Evolutionary conservation across 2,797 vertebrate genomes (phyloP).

Genomic region (Sebastiscus albofasciatus): DNA sequence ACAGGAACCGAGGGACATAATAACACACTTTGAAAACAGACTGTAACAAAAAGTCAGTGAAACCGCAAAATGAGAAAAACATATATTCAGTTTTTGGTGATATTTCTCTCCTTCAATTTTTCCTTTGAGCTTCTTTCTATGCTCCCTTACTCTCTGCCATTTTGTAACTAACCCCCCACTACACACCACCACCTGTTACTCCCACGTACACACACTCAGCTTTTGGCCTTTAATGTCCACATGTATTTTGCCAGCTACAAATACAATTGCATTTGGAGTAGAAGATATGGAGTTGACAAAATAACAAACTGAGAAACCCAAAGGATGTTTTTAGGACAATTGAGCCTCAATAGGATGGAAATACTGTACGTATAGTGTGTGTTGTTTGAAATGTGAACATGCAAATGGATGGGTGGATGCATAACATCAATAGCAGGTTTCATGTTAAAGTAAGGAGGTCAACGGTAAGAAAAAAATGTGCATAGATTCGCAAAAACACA

Average conservation of each 20-base stretch:
- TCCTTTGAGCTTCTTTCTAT: not conserved
- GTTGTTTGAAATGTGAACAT: not conserved
- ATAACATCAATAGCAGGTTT: not conserved
- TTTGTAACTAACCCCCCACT: not conserved
- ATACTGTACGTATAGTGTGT: too few relatives aligned
- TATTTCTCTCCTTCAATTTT: not conserved
- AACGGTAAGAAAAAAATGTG: not conserved
- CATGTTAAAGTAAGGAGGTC: not conserved
- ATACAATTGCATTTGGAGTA: not conserved
- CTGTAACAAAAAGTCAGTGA: not conserved
- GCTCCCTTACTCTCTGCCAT: not conserved
- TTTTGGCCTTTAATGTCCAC: slow-evolving; percentile 18
- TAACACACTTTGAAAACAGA: not conserved
- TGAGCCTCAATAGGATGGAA: not conserved
- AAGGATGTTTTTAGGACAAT: not conserved
- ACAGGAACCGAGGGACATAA: not conserved
- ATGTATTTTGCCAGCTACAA: not conserved
- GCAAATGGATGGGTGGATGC: not conserved
- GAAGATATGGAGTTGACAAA: not conserved
- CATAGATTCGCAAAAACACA: not conserved
- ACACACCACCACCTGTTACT: slow-evolving; percentile 18
- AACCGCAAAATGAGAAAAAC: not conserved
- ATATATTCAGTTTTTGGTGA: too few relatives aligned
- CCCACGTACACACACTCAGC: slow-evolving; percentile 15
- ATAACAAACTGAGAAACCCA: not conserved